These are phyloP conservation scores for Pinctada fucata DNA, from an alignment of 2,888 invertebrate species.

Conservation along the genomic window DNA sequence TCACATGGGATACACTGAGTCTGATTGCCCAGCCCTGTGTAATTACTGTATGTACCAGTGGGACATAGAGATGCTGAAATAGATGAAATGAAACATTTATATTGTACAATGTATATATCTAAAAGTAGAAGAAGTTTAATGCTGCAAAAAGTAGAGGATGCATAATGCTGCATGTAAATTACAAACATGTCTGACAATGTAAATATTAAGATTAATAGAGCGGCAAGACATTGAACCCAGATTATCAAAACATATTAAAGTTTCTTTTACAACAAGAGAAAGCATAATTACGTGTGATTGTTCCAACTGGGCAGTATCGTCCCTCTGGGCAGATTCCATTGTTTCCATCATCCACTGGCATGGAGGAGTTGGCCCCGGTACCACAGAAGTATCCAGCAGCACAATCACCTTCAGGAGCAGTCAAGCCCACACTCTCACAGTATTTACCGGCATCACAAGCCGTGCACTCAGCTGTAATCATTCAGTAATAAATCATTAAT, in stretches of 20 bases:
- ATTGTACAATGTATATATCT: neutral
- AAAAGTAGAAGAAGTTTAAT: neutral
- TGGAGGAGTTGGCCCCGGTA: constrained; percentile 59
- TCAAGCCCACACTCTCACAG: constrained; percentile 67
- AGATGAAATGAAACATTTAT: constrained; percentile 2
- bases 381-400: constrained; percentile 69
- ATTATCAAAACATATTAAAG: too few relatives aligned
- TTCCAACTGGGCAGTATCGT: constrained; percentile 65
- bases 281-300: constrained; percentile 39
- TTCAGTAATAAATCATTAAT: too few relatives aligned
- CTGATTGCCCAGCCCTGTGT: constrained; percentile 63
- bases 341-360: constrained; percentile 69
- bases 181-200: too few relatives aligned
- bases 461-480: constrained; percentile 62
- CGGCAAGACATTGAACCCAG: too few relatives aligned
- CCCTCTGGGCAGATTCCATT: constrained; percentile 71
- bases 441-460: constrained; percentile 66
- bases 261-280: too few relatives aligned
- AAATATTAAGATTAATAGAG: too few relatives aligned
- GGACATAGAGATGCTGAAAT: constrained; percentile 65
- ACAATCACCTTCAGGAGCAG: constrained; percentile 65
- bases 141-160: neutral
- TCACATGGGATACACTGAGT: constrained; percentile 70
- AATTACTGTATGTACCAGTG: constrained; percentile 69
- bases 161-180: neutral